These are phyloP conservation scores for Lasioglossum baleicum DNA, from an alignment of 1,140 invertebrate species.

Conservation along the genomic window DNA sequence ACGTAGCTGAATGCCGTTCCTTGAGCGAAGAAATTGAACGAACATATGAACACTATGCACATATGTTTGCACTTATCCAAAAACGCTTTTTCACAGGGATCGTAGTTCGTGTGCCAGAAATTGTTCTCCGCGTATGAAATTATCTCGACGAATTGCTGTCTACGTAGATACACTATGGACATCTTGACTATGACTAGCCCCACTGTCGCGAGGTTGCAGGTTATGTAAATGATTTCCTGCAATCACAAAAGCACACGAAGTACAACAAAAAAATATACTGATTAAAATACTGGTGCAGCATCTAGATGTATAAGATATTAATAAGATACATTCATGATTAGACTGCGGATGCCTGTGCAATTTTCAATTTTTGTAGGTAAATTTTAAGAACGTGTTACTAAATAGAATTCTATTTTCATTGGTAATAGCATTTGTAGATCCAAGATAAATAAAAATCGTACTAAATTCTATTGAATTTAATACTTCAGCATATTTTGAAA, in stretches of 20 bases:
- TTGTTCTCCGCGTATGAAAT: slow-evolving; percentile 42
- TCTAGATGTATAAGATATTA: too few species aligned
- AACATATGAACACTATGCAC: slow-evolving; percentile 32
- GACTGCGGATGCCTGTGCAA: too few species aligned
- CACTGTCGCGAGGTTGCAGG: slow-evolving; percentile 34
- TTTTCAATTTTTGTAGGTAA: too few species aligned
- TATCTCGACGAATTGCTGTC: slow-evolving; percentile 25
- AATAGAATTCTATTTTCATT: too few species aligned
- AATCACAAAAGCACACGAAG: neutral
- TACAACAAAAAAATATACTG: too few species aligned
- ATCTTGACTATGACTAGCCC: slow-evolving; percentile 32
- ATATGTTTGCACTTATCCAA: slow-evolving; percentile 26
- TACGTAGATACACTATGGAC: neutral
- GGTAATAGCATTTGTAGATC: too few species aligned
- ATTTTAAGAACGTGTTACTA: too few species aligned
- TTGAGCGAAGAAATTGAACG: slow-evolving; percentile 41
- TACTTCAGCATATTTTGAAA: too few species aligned
- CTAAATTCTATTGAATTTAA: too few species aligned
- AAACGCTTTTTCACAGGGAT: slow-evolving; percentile 16
- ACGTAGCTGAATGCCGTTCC: slow-evolving; percentile 35
- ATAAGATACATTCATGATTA: too few species aligned
- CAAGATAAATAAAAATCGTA: too few species aligned
- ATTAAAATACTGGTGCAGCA: too few species aligned
- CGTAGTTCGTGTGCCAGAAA: slow-evolving; percentile 53
- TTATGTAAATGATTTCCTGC: slow-evolving; percentile 39